phyloP scores from a whole-genome alignment of 2,888 invertebrate genomes.

The Andrena fulva region DNA sequence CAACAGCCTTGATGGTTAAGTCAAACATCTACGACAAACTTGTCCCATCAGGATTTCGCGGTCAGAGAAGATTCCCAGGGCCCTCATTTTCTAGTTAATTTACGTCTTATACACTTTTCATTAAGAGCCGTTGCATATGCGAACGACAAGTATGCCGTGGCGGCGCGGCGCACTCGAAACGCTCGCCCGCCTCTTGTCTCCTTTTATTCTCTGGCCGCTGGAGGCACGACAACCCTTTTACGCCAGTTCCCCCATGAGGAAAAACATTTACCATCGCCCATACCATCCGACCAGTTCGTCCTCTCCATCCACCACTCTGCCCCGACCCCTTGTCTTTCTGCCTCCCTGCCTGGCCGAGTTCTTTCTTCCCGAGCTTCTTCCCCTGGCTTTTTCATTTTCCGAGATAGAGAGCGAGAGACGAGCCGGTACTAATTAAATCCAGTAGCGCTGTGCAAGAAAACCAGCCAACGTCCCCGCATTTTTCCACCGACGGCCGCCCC shows the following conservation, averaged over 20 bases:
- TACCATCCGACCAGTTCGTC: conserved; percentile 40
- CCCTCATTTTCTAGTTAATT: conserved; percentile 68
- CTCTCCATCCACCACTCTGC: background rate
- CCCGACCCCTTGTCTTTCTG: background rate
- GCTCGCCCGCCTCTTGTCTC: conserved; percentile 15
- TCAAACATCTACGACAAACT: background rate
- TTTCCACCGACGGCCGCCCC: conserved; percentile 54
- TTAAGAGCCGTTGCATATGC: conserved; percentile 68
- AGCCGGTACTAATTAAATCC: conserved; percentile 77
- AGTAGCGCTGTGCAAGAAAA: conserved; percentile 59
- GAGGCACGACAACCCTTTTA: conserved; percentile 57
- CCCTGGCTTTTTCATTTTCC: conserved; percentile 36
- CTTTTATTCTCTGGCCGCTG: conserved; percentile 38
- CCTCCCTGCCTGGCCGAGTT: conserved; percentile 31
- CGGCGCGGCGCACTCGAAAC: conserved; percentile 29
- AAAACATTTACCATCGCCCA: conserved; percentile 75
- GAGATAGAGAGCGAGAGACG: conserved; percentile 57
- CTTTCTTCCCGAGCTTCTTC: conserved; percentile 34
- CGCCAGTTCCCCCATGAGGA: conserved; percentile 69
- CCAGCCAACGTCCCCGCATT: conserved; percentile 47
- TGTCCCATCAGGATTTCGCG: background rate
- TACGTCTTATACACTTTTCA: conserved; percentile 76
- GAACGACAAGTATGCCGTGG: conserved; percentile 56
- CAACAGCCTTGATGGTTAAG: background rate
- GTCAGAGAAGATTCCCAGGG: background rate